Evolutionary conservation across 2,797 vertebrate genomes (phyloP).

Genomic region (Pteropus rufus): DNA sequence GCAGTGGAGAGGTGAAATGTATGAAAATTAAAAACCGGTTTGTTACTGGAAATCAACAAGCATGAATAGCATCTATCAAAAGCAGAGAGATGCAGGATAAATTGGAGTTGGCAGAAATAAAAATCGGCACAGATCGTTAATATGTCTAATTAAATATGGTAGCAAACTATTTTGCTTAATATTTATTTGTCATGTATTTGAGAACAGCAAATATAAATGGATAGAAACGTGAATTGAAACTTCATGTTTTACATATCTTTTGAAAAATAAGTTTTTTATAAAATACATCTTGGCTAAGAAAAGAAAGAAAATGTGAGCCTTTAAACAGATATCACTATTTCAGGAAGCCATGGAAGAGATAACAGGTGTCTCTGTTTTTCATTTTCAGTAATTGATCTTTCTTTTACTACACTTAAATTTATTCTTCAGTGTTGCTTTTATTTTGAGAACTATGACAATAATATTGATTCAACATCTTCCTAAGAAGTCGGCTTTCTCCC

Average conservation of each 20-base stretch:
- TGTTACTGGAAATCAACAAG: conserved; percentile 73
- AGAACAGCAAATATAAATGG: conserved; percentile 29
- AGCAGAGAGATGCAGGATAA: conserved; percentile 63
- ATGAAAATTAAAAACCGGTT: conserved; percentile 75
- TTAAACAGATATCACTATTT: background rate
- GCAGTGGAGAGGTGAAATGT: conserved; percentile 39
- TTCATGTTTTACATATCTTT: conserved; percentile 39
- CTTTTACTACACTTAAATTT: background rate
- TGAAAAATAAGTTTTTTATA: background rate
- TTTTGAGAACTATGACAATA: background rate
- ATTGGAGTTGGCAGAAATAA: conserved; percentile 52
- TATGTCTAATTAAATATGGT: conserved; percentile 56
- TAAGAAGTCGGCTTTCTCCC: background rate
- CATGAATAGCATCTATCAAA: conserved; percentile 75
- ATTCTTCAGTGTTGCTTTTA: conserved; percentile 42
- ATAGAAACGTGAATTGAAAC: background rate
- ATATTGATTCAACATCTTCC: background rate
- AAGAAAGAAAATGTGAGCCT: background rate
- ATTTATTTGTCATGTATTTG: conserved; percentile 51
- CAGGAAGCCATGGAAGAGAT: background rate
- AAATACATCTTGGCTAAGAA: background rate
- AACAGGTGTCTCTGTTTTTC: background rate
- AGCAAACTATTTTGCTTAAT: conserved; percentile 43
- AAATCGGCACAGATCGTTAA: conserved; percentile 56
- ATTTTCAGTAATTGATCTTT: background rate